phyloP scores from a whole-genome alignment of 2,888 invertebrate species.

The Pherbina coryleti region DNA sequence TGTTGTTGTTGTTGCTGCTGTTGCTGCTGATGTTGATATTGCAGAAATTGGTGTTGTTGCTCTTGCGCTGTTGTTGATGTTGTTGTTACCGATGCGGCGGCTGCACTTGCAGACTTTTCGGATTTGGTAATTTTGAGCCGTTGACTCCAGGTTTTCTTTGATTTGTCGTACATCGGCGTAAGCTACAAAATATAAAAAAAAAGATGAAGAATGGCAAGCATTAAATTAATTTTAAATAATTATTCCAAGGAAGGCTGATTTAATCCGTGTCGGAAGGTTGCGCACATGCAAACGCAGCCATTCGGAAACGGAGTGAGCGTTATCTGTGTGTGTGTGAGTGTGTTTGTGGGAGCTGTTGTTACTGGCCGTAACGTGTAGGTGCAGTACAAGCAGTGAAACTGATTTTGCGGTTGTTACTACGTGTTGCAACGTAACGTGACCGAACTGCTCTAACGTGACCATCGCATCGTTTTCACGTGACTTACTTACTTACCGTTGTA shows the following conservation, averaged over 20 bases:
- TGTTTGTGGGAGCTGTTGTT: too few species aligned
- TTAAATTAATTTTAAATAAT: background rate
- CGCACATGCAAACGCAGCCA: constrained; percentile 23
- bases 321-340: background rate
- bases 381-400: background rate
- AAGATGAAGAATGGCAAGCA: constrained; percentile 14
- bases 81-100: constrained; percentile 56
- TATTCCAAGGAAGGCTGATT: background rate
- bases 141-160: constrained; percentile 80
- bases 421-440: background rate
- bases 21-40: constrained; percentile 26
- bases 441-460: background rate
- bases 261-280: constrained; percentile 35
- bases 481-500: constrained; percentile 37
- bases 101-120: constrained; percentile 71
- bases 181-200: constrained; percentile 46
- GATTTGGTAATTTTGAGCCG: constrained; percentile 74
- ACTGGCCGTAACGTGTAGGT: too few species aligned
- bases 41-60: constrained; percentile 10
- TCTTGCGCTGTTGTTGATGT: constrained; percentile 39
- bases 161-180: constrained; percentile 68
- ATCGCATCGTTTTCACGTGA: background rate
- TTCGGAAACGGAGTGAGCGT: background rate
- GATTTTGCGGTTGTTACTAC: background rate
- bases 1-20: constrained; percentile 48